These are phyloP conservation scores for Uropsilus gracilis DNA, from an alignment of 2,113 vertebrate genomes.

Conservation along the genomic window DNA sequence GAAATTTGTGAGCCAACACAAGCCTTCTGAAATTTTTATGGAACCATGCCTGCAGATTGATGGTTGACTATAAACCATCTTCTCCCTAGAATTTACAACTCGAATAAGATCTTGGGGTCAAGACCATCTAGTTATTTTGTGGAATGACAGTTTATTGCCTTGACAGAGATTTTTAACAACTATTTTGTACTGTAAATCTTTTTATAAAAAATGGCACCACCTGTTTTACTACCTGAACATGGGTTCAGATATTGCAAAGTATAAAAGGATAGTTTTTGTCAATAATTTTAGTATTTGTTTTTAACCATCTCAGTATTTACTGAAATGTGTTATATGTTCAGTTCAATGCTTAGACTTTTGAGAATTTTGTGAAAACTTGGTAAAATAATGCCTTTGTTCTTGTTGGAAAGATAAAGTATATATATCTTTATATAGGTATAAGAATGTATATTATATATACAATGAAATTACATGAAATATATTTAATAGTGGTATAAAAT, in stretches of 20 bases:
- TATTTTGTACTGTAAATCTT: conserved; percentile 67
- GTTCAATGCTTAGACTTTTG: neutral
- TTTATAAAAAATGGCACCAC: conserved; percentile 42
- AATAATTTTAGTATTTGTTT: conserved; percentile 44
- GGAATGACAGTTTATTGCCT: conserved; percentile 70
- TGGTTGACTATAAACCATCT: conserved; percentile 42
- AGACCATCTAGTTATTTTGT: conserved; percentile 65
- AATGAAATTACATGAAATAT: conserved; percentile 27
- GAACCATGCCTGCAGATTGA: conserved; percentile 39
- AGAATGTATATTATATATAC: too few species aligned
- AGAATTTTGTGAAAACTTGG: neutral
- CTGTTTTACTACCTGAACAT: conserved; percentile 48
- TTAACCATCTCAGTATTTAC: conserved; percentile 35
- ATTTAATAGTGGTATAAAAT: conserved; percentile 3
- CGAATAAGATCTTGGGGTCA: conserved; percentile 25
- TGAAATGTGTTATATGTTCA: neutral
- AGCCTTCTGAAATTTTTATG: conserved; percentile 60
- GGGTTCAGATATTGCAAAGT: conserved; percentile 45
- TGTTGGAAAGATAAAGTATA: neutral
- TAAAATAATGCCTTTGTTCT: conserved; percentile 1
- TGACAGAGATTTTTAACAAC: conserved; percentile 69
- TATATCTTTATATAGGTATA: too few species aligned
- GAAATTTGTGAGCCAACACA: conserved; percentile 58
- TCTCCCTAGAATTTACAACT: conserved; percentile 66
- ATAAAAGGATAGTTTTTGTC: conserved; percentile 48